Evolutionary conservation across 1,140 invertebrate genomes (phyloP).

Genomic region (Eupristina koningsbergeri): DNA sequence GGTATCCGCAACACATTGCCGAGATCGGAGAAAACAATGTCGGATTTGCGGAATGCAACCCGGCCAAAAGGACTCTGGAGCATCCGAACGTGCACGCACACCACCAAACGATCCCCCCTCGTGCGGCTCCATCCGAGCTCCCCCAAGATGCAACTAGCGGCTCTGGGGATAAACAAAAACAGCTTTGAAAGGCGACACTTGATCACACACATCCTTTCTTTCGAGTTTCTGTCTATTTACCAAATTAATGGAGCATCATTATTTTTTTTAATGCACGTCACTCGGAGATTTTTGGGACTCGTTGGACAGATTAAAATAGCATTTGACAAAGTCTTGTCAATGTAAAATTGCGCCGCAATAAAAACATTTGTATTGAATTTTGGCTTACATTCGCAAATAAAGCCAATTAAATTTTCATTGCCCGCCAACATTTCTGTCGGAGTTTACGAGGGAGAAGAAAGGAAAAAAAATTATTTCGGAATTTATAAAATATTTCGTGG

Average conservation of each 20-base stretch:
- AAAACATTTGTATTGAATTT: too few relatives aligned
- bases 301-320: neutral
- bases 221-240: neutral
- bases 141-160: slow-evolving; percentile 50
- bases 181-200: slow-evolving; percentile 28
- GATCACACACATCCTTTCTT: slow-evolving; percentile 30
- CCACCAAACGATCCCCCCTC: neutral
- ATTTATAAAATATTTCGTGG: too few relatives aligned
- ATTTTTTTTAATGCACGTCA: neutral
- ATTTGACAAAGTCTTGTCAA: too few relatives aligned
- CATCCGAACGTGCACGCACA: slow-evolving; percentile 37
- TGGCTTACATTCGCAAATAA: too few relatives aligned
- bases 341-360: too few relatives aligned
- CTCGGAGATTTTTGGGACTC: neutral
- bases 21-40: slow-evolving; percentile 65
- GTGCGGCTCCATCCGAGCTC: slow-evolving; percentile 19
- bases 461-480: too few relatives aligned
- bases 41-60: slow-evolving; percentile 59
- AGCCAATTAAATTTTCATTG: too few relatives aligned
- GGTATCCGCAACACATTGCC: slow-evolving; percentile 69
- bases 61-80: slow-evolving; percentile 54
- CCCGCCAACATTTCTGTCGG: too few relatives aligned
- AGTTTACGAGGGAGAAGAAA: too few relatives aligned
- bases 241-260: neutral
- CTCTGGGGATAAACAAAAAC: slow-evolving; percentile 33